Conservation (phyloP, 1,140 invertebrate genomes). For the Leptonema lineaticorne region DNA sequence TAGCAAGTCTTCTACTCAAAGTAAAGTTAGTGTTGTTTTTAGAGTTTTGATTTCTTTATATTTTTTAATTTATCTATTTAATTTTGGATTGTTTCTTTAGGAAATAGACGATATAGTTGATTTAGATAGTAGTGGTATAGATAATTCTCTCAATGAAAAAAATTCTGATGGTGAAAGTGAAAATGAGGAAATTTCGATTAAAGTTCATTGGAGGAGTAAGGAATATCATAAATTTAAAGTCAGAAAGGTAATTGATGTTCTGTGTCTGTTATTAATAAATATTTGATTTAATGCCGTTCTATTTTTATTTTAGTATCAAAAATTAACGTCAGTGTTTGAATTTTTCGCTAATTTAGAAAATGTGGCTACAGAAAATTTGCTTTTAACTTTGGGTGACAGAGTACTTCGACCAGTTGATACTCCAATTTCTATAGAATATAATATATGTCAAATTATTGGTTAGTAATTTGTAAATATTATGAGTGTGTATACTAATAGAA, state of each 20-base stretch:
- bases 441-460: slow-evolving; percentile 38
- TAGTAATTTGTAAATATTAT: neutral
- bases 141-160: slow-evolving; percentile 24
- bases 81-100: neutral
- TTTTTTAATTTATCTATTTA: neutral
- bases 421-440: slow-evolving; percentile 35
- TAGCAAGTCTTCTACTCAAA: slow-evolving; percentile 22
- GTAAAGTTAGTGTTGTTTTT: slow-evolving; percentile 17
- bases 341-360: slow-evolving; percentile 36
- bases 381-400: slow-evolving; percentile 35
- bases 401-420: slow-evolving; percentile 37
- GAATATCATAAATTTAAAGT: slow-evolving; percentile 39
- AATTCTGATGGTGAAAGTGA: slow-evolving; percentile 26
- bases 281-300: neutral
- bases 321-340: slow-evolving; percentile 36
- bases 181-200: slow-evolving; percentile 37
- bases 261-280: neutral
- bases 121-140: slow-evolving; percentile 25
- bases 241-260: slow-evolving; percentile 29
- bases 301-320: slow-evolving; percentile 37
- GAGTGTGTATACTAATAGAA: neutral
- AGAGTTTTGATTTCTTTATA: neutral
- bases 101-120: slow-evolving; percentile 20
- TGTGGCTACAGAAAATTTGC: slow-evolving; percentile 28
- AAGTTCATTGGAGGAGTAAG: slow-evolving; percentile 39